Percentiles rank a stretch among this genome's conserved stretches.
phyloP scores from a whole-genome alignment of 1,140 invertebrate species.

The Formica exsecta region DNA sequence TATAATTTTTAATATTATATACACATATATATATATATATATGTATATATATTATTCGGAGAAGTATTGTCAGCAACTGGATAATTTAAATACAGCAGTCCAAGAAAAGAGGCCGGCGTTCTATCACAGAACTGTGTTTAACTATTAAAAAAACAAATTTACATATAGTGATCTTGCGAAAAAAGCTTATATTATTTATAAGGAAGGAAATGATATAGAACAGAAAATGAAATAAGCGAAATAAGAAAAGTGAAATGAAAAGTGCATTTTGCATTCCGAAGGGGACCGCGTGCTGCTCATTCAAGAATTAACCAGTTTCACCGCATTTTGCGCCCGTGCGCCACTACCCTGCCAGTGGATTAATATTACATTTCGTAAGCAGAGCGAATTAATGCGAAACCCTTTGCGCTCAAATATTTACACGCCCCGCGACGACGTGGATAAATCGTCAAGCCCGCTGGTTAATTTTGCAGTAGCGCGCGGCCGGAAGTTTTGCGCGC shows the following conservation, averaged over 20 bases:
- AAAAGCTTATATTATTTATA: not conserved
- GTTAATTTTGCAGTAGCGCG: conserved; percentile 58
- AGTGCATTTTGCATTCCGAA: conserved; percentile 4
- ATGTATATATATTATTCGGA: too few species aligned
- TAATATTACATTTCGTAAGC: conserved; percentile 64
- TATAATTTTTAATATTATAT: not conserved
- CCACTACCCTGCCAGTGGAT: conserved; percentile 9
- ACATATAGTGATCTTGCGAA: not conserved
- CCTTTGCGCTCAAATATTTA: conserved; percentile 64
- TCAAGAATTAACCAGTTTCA: conserved; percentile 56
- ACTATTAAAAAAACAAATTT: not conserved
- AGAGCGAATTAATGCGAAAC: conserved; percentile 58
- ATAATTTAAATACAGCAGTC: too few species aligned
- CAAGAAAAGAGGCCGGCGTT: too few species aligned
- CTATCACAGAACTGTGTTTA: not conserved
- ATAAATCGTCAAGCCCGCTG: conserved; percentile 53
- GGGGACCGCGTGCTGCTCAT: not conserved
- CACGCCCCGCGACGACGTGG: conserved; percentile 59
- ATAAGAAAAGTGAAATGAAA: not conserved
- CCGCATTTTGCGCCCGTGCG: conserved; percentile 25
- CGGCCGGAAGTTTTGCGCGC: conserved; percentile 54
- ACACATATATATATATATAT: too few species aligned
- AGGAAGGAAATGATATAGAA: not conserved
- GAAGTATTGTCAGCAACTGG: too few species aligned
- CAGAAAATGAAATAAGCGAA: not conserved